phyloP scores from a whole-genome alignment of 2,888 invertebrate species.

The Melinaea menophilus region DNA sequence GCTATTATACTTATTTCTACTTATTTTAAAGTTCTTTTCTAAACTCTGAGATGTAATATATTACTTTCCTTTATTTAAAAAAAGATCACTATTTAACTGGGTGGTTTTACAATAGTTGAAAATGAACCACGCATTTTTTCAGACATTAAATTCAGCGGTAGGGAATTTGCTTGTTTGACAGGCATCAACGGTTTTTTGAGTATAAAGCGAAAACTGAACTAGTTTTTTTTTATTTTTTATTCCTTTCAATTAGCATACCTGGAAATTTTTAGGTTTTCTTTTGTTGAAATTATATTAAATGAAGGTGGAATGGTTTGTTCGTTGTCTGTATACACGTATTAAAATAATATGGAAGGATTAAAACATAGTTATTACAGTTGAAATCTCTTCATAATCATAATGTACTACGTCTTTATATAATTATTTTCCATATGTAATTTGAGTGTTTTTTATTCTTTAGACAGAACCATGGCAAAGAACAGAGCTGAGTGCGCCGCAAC shows the following conservation, averaged over 20 bases:
- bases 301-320: neutral
- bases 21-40: too few relatives aligned
- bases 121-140: neutral
- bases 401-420: too few relatives aligned
- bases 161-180: conserved; percentile 1
- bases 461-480: conserved; percentile 67
- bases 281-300: conserved; percentile 3
- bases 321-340: too few relatives aligned
- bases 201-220: neutral
- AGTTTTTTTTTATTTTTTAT: neutral
- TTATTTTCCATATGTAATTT: too few relatives aligned
- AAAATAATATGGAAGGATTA: too few relatives aligned
- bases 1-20: too few relatives aligned
- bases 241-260: neutral
- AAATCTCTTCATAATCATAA: neutral
- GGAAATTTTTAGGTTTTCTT: neutral
- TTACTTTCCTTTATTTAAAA: too few relatives aligned
- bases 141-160: neutral
- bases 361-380: too few relatives aligned
- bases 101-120: neutral
- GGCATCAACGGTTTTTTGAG: neutral
- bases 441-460: conserved; percentile 37
- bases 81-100: neutral
- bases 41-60: too few relatives aligned
- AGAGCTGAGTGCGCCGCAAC: conserved; percentile 52